Percentiles rank a stretch among this genome's conserved stretches.
phyloP scores from a whole-genome alignment of 2,113 vertebrate genomes.

The Eidolon helvum region DNA sequence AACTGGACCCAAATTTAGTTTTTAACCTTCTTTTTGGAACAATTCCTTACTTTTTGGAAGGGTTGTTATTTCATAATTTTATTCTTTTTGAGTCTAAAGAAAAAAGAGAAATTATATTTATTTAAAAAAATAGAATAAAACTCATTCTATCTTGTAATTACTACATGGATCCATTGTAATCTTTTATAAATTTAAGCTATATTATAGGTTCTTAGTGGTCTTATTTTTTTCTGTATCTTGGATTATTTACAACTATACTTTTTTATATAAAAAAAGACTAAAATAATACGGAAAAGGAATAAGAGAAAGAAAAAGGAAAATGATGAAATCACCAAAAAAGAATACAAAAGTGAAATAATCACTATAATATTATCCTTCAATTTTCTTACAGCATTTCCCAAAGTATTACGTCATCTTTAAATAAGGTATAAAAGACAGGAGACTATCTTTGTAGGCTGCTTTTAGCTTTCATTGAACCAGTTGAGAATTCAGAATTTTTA shows the following conservation, averaged over 20 bases:
- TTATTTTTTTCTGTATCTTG: not conserved
- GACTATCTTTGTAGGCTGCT: not conserved
- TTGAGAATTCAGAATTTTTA: not conserved
- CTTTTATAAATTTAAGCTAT: not conserved
- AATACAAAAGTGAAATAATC: not conserved
- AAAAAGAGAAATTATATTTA: slow-evolving; percentile 14
- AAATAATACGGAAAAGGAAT: not conserved
- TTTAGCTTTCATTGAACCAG: not conserved
- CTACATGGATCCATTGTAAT: not conserved
- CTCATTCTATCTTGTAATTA: not conserved
- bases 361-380: not conserved
- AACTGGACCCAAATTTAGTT: not conserved
- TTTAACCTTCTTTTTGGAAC: not conserved
- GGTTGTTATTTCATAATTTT: not conserved
- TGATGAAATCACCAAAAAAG: not conserved
- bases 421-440: not conserved
- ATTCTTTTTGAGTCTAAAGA: slow-evolving; percentile 26
- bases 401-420: not conserved
- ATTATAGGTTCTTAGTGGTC: not conserved
- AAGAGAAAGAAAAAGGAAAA: not conserved
- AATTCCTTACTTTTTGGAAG: not conserved
- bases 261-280: not conserved
- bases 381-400: not conserved
- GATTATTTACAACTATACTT: slow-evolving; percentile 10
- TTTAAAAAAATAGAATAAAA: slow-evolving; percentile 6